Conservation (phyloP, 2,888 invertebrate genomes). For the Bedellia somnulentella region DNA sequence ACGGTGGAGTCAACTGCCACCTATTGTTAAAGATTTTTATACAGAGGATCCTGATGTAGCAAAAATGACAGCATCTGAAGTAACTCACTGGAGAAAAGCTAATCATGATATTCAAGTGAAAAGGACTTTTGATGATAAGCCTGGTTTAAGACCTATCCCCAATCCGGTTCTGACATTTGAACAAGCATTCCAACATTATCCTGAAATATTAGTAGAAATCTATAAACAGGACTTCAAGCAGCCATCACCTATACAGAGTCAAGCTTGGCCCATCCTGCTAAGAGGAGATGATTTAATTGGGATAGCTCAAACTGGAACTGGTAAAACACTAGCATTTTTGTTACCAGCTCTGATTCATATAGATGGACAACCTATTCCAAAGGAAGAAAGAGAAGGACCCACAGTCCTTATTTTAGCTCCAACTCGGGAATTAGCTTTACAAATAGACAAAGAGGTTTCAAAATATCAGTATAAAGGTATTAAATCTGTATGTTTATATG, state of each 20-base stretch:
- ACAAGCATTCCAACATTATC: constrained; percentile 79
- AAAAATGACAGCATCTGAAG: constrained; percentile 65
- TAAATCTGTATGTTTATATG: constrained; percentile 87
- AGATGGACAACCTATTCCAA: constrained; percentile 77
- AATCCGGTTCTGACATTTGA: constrained; percentile 82
- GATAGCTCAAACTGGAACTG: constrained; percentile 93
- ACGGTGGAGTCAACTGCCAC: constrained; percentile 67
- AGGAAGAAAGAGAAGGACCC: constrained; percentile 75
- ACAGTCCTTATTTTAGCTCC: constrained; percentile 89
- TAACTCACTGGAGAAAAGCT: constrained; percentile 61
- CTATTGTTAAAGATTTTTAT: constrained; percentile 81
- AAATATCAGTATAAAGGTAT: constrained; percentile 90
- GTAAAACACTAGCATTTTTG: constrained; percentile 93
- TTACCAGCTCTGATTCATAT: constrained; percentile 93
- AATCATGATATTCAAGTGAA: constrained; percentile 77
- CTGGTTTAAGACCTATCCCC: constrained; percentile 45
- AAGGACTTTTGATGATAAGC: constrained; percentile 62
- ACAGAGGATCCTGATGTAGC: constrained; percentile 72
- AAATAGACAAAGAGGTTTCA: constrained; percentile 88
- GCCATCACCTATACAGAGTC: constrained; percentile 91
- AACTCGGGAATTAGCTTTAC: constrained; percentile 89
- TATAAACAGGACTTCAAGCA: constrained; percentile 75
- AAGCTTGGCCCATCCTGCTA: constrained; percentile 93
- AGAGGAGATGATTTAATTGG: constrained; percentile 93
- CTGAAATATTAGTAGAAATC: constrained; percentile 82